These are phyloP conservation scores for Oreochromis mossambicus DNA, from an alignment of 2,797 vertebrate genomes.

Conservation along the genomic window DNA sequence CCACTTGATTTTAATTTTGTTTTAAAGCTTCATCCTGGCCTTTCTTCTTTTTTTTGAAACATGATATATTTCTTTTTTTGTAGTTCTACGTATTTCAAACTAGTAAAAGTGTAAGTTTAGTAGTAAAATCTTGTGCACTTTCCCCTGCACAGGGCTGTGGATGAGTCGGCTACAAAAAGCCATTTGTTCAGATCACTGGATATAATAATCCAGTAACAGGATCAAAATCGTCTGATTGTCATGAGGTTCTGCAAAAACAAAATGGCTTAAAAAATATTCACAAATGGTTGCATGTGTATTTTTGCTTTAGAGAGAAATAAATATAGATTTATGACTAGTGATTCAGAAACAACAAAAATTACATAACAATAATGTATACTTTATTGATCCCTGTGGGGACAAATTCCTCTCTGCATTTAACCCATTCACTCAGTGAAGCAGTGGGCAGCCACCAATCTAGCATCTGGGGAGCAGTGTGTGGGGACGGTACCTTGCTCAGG, in stretches of 20 bases:
- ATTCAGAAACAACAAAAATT: background rate
- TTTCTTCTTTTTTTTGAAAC: background rate
- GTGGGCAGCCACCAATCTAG: accelerated
- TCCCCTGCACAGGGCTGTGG: background rate
- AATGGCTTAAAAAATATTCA: background rate
- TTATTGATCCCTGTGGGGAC: background rate
- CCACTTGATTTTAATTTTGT: background rate
- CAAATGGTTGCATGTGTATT: background rate
- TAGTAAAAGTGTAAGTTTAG: background rate
- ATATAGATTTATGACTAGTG: background rate
- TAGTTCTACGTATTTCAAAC: accelerated
- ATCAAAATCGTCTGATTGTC: background rate
- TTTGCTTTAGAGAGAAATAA: background rate
- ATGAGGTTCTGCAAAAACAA: background rate
- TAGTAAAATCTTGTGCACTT: background rate
- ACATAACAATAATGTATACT: background rate
- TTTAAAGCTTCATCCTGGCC: background rate
- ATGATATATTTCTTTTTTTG: background rate
- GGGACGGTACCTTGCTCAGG: accelerated
- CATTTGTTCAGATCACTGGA: background rate
- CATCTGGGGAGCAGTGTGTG: background rate
- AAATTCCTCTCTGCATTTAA: background rate
- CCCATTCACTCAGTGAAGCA: background rate
- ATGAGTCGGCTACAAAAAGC: background rate
- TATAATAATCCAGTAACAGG: background rate